Conservation (phyloP, 2,888 invertebrate species). For the Lasioglossum zephyrum region DNA sequence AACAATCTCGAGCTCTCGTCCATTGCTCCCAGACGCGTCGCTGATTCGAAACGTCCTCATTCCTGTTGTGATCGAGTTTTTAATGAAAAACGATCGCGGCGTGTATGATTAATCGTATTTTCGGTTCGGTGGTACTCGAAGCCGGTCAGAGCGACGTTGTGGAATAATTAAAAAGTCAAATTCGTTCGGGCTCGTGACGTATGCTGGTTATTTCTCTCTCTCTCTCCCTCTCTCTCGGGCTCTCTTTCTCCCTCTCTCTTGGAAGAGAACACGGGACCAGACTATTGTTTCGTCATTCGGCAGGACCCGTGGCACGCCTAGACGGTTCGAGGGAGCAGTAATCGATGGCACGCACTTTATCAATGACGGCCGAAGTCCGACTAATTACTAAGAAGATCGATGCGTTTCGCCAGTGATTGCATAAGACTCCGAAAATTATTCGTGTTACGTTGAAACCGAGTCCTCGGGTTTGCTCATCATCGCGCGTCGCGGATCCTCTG, state of each 20-base stretch:
- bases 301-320: slow-evolving; percentile 47
- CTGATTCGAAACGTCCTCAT: neutral
- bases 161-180: slow-evolving; percentile 55
- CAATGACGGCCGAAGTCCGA: slow-evolving; percentile 61
- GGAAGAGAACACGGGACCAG: neutral
- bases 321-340: slow-evolving; percentile 50
- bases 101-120: slow-evolving; percentile 7
- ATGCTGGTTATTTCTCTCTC: neutral
- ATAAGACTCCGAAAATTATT: slow-evolving; percentile 51
- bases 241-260: neutral
- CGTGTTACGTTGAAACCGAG: neutral
- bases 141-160: slow-evolving; percentile 13
- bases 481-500: neutral
- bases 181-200: slow-evolving; percentile 45
- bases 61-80: neutral
- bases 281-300: slow-evolving; percentile 62
- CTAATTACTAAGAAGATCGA: slow-evolving; percentile 69
- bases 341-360: slow-evolving; percentile 67
- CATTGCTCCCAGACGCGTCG: neutral
- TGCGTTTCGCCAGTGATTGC: slow-evolving; percentile 52
- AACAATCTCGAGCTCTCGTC: neutral
- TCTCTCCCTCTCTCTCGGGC: neutral
- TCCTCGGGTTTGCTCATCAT: neutral
- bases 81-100: slow-evolving; percentile 8
- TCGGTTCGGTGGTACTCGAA: slow-evolving; percentile 18